Percentiles rank a stretch among this genome's conserved stretches.
phyloP scores from a whole-genome alignment of 2,797 vertebrate species.

The Phrynocephalus vlangalii region DNA sequence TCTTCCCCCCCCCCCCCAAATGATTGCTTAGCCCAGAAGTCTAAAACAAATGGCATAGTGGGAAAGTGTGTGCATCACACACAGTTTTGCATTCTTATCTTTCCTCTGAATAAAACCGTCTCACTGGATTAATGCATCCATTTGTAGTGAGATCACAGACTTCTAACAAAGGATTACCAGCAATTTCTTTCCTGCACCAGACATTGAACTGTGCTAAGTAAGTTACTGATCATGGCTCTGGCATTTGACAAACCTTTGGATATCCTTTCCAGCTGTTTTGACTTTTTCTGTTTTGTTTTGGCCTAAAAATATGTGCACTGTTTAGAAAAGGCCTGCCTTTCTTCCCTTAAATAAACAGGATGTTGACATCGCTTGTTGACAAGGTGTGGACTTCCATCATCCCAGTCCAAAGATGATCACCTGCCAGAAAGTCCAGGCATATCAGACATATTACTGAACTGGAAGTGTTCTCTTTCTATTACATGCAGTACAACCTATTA shows the following conservation, averaged over 20 bases:
- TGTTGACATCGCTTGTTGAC: background rate
- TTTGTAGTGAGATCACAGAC: slow-evolving; percentile 9
- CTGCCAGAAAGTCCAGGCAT: background rate
- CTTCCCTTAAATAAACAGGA: background rate
- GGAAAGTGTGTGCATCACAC: background rate
- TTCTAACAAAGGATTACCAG: background rate
- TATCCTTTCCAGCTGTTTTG: slow-evolving; percentile 33
- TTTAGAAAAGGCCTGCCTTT: slow-evolving; percentile 8
- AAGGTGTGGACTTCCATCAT: background rate
- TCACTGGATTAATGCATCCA: slow-evolving; percentile 7
- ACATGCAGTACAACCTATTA: background rate
- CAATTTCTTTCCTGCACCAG: background rate
- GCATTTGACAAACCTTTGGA: slow-evolving; percentile 40
- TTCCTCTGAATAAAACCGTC: slow-evolving; percentile 18
- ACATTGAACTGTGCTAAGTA: slow-evolving; percentile 24
- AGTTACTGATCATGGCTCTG: slow-evolving; percentile 48
- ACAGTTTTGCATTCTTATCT: slow-evolving; percentile 22
- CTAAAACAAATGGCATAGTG: background rate
- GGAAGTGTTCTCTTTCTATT: background rate
- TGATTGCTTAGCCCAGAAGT: background rate
- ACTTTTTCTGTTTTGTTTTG: background rate
- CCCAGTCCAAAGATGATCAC: background rate
- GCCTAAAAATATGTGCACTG: slow-evolving; percentile 33
- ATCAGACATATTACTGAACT: background rate
- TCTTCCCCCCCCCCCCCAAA: background rate